Base-by-base conservation (phyloP, 2,888 invertebrate genomes). In the Cyclophora albipunctata region DNA sequence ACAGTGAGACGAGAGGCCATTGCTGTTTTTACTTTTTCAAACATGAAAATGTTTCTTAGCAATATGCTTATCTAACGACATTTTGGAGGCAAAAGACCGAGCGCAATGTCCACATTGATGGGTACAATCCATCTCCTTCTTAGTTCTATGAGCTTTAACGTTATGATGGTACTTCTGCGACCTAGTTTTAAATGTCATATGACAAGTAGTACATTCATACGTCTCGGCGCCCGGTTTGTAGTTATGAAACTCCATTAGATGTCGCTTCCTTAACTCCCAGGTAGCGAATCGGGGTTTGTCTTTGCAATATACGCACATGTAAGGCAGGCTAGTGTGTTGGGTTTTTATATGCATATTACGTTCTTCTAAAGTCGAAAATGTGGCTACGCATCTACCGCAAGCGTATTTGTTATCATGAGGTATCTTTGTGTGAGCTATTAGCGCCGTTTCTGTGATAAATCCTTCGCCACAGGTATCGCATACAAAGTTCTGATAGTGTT, bases 51-150 rank as follows among this genome's bases (percentile, higher is more conserved):
- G 91, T 55, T 90, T 90, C 57, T 86, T 85, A 3, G 87, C 82
- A 59, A 90, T 83, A 64, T 91, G 91, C 51, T 89, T 89, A 53
- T 90, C 90, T 34, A 91, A 63, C 34, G 90, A 88, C 45, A 90
- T 65, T 56, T 90, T 90, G 0, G 88, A 81, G 33, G 85, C 88
- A 56, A 90, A 91, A 0, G 84, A 81, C 47, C 86, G 80, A 1
- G 87, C 75, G 60, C 91, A 91, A 55, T 81, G 82, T 0, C 76
- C 81, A 48, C 91, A 91, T 0, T 87, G 81, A 55, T 81, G 89
- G 7, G 75, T 87, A 62, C 75, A 89, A 52, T 80, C 90, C 2
- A 73, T 75, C 61, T 77, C 85, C 57, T 81, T 90, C 73, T 79
- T 87, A 4, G 79, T 79, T 3, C 88, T 64, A 60, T 89, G 89